Evolutionary conservation across 2,113 vertebrate species (phyloP).

Genomic region (Symphodus melops): DNA sequence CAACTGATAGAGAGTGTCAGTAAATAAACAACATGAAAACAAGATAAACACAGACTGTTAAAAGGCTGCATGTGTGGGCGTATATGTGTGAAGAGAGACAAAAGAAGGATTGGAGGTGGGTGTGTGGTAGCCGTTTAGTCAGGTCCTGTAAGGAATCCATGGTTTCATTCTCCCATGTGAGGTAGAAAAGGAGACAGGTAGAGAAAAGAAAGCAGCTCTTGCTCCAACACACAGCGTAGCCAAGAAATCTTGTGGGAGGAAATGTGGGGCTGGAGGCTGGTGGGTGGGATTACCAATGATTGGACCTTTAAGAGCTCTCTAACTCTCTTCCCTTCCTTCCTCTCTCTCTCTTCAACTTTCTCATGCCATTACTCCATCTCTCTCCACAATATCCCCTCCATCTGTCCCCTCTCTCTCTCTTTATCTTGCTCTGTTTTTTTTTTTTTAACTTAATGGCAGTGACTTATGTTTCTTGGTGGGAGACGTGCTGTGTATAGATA

Average conservation of each 20-base stretch:
- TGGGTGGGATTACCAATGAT: conserved; percentile 50
- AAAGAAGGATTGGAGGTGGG: conserved; percentile 16
- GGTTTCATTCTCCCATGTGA: conserved; percentile 15
- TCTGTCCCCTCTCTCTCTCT: background rate
- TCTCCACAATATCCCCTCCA: background rate
- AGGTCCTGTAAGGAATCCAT: background rate
- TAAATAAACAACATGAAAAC: conserved; percentile 23
- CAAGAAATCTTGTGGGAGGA: conserved; percentile 35
- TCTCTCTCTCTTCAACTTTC: conserved; percentile 6
- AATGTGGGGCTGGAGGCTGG: conserved; percentile 23
- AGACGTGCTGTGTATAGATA: conserved; percentile 50
- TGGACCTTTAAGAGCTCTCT: conserved; percentile 50
- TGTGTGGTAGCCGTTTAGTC: conserved; percentile 20
- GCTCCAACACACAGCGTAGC: conserved; percentile 7
- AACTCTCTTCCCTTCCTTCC: conserved; percentile 3
- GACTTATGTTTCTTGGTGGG: conserved; percentile 55
- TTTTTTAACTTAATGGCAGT: conserved; percentile 57
- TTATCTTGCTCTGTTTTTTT: conserved; percentile 29
- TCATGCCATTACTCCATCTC: conserved; percentile 16
- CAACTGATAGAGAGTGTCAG: conserved; percentile 26
- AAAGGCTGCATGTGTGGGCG: conserved; percentile 4
- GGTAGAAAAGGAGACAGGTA: background rate
- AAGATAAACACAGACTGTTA: background rate
- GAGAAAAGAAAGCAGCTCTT: conserved; percentile 10
- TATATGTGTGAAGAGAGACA: background rate